Base-by-base conservation (phyloP, 2,888 invertebrate species). In the Trachelus stipa region DNA sequence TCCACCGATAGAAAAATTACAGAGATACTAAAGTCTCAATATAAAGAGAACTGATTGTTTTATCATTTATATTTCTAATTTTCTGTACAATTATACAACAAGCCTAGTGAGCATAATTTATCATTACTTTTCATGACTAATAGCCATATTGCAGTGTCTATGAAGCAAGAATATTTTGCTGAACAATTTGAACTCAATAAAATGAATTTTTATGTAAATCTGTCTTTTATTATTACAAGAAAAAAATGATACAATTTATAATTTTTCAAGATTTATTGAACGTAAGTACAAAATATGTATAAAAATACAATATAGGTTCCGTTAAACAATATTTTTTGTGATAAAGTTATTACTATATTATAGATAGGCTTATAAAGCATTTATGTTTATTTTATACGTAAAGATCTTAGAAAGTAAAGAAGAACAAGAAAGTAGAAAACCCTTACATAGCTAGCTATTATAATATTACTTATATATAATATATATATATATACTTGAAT, bases 1-100 rank as follows among this genome's bases (percentile, higher is more conserved):
- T 94, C 94, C 12, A 92, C 92, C 33, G 92, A 93, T 86, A 83
- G 93, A 11, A 92, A 91, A 83, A 84, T 87, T 79, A 86, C 87
- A 82, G 91, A 92, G 56, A 56, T 56, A 6, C 6, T 56, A 56
- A 56, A 23, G 15, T 56, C 56, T 23, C 56, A 56, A 23, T 56
- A 56, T 56, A 56, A 56, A 56, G 56, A 56, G 23, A 56, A 56
- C 56, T 56, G 23, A 56, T 23, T 23, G 23, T 23, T 23, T 56
- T 9, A 23, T 9, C 23, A 56, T 56, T 56, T 23, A 23, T 56
- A 56, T 23, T 56, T 56, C 2, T 56, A 23, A 56, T 56, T 23
- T 56, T 23, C 23, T 23, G 23, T 56, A 56, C 15, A 23, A 56
- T 56, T 9, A 56, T 56, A 6, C 56, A 9, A 9, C 2, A 23